Conservation (phyloP, 2,888 invertebrate species). For the Caenorhabditis sp. region DNA sequence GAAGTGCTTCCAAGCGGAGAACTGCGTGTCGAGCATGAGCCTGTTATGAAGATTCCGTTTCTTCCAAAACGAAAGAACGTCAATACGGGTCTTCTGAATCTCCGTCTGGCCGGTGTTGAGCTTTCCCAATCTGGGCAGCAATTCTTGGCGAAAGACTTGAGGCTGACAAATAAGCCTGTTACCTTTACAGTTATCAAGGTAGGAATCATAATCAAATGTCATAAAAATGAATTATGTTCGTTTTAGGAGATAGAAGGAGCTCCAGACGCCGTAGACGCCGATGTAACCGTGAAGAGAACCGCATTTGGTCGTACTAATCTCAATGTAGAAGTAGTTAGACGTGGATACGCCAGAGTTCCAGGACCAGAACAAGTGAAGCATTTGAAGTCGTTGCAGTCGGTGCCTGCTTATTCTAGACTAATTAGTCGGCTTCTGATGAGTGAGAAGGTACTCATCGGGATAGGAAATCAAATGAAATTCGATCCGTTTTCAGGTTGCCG, state of each 20-base stretch:
- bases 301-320: constrained; percentile 79
- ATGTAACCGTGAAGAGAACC: constrained; percentile 81
- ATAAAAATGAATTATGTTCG: not conserved
- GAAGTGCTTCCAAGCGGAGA: constrained; percentile 79
- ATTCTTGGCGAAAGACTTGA: constrained; percentile 79
- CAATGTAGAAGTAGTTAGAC: constrained; percentile 82
- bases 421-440: constrained; percentile 80
- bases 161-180: constrained; percentile 78
- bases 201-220: not conserved
- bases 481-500: constrained; percentile 75
- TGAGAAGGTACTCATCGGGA: constrained; percentile 75
- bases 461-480: not conserved
- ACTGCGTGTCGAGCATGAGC: constrained; percentile 80
- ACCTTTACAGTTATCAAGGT: constrained; percentile 81
- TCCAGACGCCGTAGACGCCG: constrained; percentile 78
- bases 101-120: constrained; percentile 81
- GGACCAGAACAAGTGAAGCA: constrained; percentile 78
- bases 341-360: constrained; percentile 82
- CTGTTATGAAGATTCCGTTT: constrained; percentile 79
- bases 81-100: constrained; percentile 75
- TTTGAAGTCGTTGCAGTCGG: constrained; percentile 78
- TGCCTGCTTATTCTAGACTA: constrained; percentile 82
- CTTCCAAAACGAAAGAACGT: constrained; percentile 70
- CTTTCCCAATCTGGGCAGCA: constrained; percentile 80
- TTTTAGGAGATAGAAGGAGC: constrained; percentile 68